A percentile compares a stretch with the other conserved stretches of the same genome.
These are phyloP conservation scores for Stratiomys singularior DNA, from an alignment of 2,888 invertebrate species.

Conservation along the genomic window DNA sequence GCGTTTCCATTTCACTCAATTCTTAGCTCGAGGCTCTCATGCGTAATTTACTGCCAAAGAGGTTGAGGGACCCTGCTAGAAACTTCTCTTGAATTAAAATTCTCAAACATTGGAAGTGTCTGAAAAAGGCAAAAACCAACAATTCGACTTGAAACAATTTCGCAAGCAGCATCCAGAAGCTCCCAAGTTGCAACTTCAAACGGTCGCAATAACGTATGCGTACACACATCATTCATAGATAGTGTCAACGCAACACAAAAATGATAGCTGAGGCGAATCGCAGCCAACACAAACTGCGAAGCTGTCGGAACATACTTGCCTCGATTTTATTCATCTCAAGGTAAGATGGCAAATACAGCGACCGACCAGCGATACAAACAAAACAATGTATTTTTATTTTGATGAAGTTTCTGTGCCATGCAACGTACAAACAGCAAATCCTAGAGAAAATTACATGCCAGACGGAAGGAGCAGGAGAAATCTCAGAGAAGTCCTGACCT, in stretches of 20 bases:
- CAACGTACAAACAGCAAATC: too few species aligned
- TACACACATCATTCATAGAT: neutral
- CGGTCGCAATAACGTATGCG: neutral
- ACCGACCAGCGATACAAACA: neutral
- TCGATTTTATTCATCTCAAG: slow-evolving; percentile 41
- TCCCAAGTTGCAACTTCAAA: neutral
- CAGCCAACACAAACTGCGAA: neutral
- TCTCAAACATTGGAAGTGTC: neutral
- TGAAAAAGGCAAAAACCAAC: neutral
- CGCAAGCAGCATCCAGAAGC: neutral
- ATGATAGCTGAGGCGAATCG: neutral
- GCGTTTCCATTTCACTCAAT: neutral
- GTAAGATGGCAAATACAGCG: slow-evolving; percentile 16
- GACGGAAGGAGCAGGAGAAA: neutral
- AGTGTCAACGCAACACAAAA: neutral
- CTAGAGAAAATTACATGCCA: too few species aligned
- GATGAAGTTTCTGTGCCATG: too few species aligned
- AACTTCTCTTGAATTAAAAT: neutral
- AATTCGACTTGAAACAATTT: neutral
- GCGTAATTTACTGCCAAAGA: neutral
- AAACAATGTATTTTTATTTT: neutral
- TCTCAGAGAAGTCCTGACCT: too few species aligned
- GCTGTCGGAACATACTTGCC: slow-evolving; percentile 29
- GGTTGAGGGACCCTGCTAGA: neutral
- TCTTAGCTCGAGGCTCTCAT: neutral